Conservation (phyloP, 2,113 vertebrate species). For the Callipepla californica region DNA sequence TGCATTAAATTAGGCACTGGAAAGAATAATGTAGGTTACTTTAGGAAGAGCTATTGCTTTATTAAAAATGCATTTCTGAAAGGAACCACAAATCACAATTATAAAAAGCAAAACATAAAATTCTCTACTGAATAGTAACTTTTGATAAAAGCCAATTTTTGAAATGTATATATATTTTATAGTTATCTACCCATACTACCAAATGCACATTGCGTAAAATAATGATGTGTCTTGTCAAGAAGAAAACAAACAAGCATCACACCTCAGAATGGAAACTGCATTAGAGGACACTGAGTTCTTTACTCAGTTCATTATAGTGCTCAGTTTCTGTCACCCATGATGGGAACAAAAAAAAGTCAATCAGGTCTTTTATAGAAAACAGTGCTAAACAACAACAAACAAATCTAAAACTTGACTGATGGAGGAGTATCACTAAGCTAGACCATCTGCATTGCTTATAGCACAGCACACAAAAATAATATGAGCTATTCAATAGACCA, state of each 20-base stretch:
- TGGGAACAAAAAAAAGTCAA: constrained; percentile 26
- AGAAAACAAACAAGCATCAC: constrained; percentile 54
- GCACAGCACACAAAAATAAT: constrained; percentile 51
- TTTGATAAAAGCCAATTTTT: constrained; percentile 64
- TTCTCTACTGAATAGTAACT: constrained; percentile 60
- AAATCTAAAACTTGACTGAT: constrained; percentile 60
- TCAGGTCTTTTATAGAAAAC: constrained; percentile 13
- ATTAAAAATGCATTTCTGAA: constrained; percentile 74
- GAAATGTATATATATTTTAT: constrained; percentile 56
- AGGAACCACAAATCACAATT: constrained; percentile 62
- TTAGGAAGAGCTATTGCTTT: constrained; percentile 71
- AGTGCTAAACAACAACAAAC: constrained; percentile 16
- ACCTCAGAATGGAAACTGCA: constrained; percentile 63
- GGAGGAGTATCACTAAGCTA: constrained; percentile 45
- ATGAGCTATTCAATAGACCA: constrained; percentile 46
- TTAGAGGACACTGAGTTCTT: constrained; percentile 58
- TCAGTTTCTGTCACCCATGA: constrained; percentile 55
- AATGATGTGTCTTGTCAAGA: constrained; percentile 63
- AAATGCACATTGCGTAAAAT: constrained; percentile 46
- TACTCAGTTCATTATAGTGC: constrained; percentile 55
- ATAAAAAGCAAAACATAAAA: constrained; percentile 66
- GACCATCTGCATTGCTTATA: constrained; percentile 64
- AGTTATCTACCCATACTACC: constrained; percentile 29
- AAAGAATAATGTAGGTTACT: constrained; percentile 70
- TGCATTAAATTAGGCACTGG: constrained; percentile 57